Evolutionary conservation across 2,888 invertebrate species (phyloP), one percentile per base, ranked within the genome.

Genomic region (Imbricaverruca yamaguchii): DNA sequence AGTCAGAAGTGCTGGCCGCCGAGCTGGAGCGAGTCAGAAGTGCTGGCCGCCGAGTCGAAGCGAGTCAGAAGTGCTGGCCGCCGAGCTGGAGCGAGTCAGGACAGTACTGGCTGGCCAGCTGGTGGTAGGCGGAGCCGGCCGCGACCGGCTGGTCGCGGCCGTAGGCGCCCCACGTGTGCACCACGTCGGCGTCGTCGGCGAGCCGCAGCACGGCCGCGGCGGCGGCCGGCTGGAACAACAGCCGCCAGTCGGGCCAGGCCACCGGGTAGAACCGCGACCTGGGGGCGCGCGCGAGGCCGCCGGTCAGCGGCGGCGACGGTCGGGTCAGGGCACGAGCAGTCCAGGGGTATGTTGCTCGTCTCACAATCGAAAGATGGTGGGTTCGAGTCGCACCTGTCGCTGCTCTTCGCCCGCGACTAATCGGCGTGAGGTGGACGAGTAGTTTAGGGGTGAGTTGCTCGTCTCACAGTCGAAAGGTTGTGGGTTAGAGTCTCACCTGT

Each of bases 81-180:
- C 65, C 18, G 10, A n/a, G 23, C n/a, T 3, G 21, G 55, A 74
- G 74, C 74, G 74, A 7, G 23, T 8, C 9, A 9, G 74, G 74
- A 13, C 74, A 74, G 55, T 74, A 55, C 78, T 39, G 81, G 56
- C 63, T 56, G 53, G 39, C 81, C 78, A 61, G 63, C 65, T 55
- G 53, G 65, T 65, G 25, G 55, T 53, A n/a, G 8, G 61, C 78
- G n/a, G 61, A 65, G 61, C 53, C 78, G 57, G 59, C 63, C 57
- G 25, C 56, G 21, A 82, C 83, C 10, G 67, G 59, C 53, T 15
- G 56, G 79, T 53, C 18, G 10, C 78, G 65, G 12, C 80, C 79
- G 81, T 81, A 81, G 15, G 80, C 74, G 59, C 81, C 82, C 83
- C 83, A 83, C 13, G 78, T 61, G 81, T 83, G 83, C n/a, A 83